Percentiles rank a stretch among this genome's conserved stretches.
phyloP scores from a whole-genome alignment of 2,797 vertebrate genomes.

The Argyrosomus regius region DNA sequence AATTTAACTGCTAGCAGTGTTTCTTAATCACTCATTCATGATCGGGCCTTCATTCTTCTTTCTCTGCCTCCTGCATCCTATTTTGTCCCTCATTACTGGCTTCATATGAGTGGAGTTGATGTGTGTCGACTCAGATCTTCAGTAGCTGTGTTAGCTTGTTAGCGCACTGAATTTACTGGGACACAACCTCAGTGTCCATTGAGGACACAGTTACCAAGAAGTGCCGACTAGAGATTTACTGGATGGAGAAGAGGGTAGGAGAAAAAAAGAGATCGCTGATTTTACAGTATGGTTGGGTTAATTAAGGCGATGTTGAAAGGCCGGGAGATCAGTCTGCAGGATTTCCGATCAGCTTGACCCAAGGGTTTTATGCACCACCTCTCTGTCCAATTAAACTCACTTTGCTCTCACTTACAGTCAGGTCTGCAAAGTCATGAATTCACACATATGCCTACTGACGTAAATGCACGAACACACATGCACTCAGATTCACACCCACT shows the following conservation, averaged over 20 bases:
- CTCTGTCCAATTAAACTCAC: constrained; percentile 71
- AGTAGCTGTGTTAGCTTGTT: constrained; percentile 38
- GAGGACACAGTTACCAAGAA: constrained; percentile 34
- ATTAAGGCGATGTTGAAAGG: constrained; percentile 59
- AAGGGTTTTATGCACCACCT: constrained; percentile 59
- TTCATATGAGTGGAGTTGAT: constrained; percentile 53
- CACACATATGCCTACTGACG: constrained; percentile 32
- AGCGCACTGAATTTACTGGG: constrained; percentile 22
- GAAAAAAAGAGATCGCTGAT: constrained; percentile 53
- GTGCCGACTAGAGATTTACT: constrained; percentile 27
- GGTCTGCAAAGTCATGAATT: constrained; percentile 62
- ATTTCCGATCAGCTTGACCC: constrained; percentile 68
- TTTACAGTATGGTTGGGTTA: constrained; percentile 51
- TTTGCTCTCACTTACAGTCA: constrained; percentile 47
- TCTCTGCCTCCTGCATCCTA: constrained; percentile 26
- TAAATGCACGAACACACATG: constrained; percentile 21
- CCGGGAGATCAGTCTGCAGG: constrained; percentile 60
- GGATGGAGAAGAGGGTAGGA: constrained; percentile 16
- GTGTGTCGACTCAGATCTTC: constrained; percentile 48
- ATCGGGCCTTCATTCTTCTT: constrained; percentile 35
- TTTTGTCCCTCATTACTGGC: constrained; percentile 59
- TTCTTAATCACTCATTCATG: constrained; percentile 68
- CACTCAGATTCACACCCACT: constrained; percentile 38
- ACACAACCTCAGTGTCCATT: constrained; percentile 34
- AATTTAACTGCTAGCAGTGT: constrained; percentile 44